phyloP scores from a whole-genome alignment of 1,140 invertebrate species.

The Rhyacophila brunnea region DNA sequence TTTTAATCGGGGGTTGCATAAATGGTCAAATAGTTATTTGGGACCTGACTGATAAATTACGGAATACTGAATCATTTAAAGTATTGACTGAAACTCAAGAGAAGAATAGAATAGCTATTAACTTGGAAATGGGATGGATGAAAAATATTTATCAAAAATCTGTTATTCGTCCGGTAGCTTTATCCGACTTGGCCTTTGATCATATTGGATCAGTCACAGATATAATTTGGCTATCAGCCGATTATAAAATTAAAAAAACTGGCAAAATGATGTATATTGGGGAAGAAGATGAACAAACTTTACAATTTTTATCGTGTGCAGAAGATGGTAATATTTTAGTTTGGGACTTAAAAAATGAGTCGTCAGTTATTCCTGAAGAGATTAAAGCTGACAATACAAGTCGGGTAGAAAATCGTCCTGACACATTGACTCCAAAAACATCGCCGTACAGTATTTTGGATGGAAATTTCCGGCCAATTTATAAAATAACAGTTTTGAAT shows the following conservation, averaged over 20 bases:
- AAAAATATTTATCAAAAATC: constrained; percentile 57
- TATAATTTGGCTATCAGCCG: constrained; percentile 65
- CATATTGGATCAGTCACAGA: constrained; percentile 62
- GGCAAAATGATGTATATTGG: constrained; percentile 54
- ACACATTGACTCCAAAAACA: constrained; percentile 54
- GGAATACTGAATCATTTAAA: constrained; percentile 61
- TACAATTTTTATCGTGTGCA: constrained; percentile 64
- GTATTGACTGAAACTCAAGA: constrained; percentile 62
- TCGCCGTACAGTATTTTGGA: constrained; percentile 59
- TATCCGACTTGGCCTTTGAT: constrained; percentile 60
- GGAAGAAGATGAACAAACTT: constrained; percentile 48
- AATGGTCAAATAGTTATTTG: constrained; percentile 73
- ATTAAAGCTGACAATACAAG: constrained; percentile 1
- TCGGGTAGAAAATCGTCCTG: constrained; percentile 42
- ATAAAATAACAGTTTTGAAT: constrained; percentile 53
- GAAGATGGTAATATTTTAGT: constrained; percentile 67
- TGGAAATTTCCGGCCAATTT: constrained; percentile 60
- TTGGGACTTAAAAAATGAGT: constrained; percentile 63
- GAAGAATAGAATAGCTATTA: constrained; percentile 59
- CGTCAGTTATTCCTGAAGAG: constrained; percentile 14
- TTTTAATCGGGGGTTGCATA: constrained; percentile 67
- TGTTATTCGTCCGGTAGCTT: constrained; percentile 58
- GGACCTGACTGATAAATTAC: constrained; percentile 68
- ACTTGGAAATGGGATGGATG: constrained; percentile 67
- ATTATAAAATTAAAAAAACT: constrained; percentile 58